Percentiles rank a stretch among this genome's conserved stretches.
phyloP scores from a whole-genome alignment of 2,888 invertebrate species.

The Gnatocerus cornutus region DNA sequence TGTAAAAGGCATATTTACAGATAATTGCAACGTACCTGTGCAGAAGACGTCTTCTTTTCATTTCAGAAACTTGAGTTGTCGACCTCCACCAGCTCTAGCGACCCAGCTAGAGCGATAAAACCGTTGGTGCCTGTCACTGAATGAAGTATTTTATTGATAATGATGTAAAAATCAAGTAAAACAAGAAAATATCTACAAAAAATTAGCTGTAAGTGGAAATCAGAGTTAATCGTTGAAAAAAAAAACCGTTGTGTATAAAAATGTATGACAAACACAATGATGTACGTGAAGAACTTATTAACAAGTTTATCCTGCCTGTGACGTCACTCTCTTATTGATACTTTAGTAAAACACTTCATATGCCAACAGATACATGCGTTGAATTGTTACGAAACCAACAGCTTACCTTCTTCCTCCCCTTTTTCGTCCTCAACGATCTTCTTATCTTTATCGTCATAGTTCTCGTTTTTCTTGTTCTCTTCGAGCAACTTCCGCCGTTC shows the following conservation, averaged over 20 bases:
- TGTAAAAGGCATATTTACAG: no score
- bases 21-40: neutral
- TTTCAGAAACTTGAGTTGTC: neutral
- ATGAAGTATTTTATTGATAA: neutral
- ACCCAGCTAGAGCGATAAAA: neutral
- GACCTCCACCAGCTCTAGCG: neutral
- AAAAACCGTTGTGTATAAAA: no score
- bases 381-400: neutral
- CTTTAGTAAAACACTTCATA: constrained; percentile 7
- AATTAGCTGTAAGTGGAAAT: neutral
- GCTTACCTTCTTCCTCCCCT: constrained; percentile 78
- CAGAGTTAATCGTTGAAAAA: no score
- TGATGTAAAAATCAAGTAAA: neutral
- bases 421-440: constrained; percentile 76
- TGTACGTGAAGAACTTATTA: no score
- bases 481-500: constrained; percentile 86
- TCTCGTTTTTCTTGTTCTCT: constrained; percentile 82
- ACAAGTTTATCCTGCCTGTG: neutral
- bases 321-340: neutral
- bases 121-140: constrained; percentile 1
- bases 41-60: neutral
- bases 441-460: constrained; percentile 77
- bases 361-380: no score
- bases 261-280: no score
- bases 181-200: constrained; percentile 6